Percentiles rank a stretch among this genome's conserved stretches.
These are phyloP conservation scores for Cataglyphis albicans DNA, from an alignment of 2,888 invertebrate species.

Conservation along the genomic window DNA sequence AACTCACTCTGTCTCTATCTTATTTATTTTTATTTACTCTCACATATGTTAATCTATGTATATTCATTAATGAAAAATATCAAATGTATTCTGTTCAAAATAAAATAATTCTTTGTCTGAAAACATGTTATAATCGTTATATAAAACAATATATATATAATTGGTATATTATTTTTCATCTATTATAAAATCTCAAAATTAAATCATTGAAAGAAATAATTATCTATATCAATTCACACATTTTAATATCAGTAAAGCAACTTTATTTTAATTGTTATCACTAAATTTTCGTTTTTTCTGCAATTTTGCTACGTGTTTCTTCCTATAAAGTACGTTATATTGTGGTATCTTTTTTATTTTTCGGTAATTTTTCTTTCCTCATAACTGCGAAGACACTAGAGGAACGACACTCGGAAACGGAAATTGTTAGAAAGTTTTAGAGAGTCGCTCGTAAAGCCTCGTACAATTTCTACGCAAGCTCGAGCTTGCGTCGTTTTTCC, in stretches of 20 bases:
- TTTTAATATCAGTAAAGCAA: background rate
- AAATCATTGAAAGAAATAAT: background rate
- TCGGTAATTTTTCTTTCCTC: slow-evolving; percentile 6
- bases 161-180: background rate
- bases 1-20: slow-evolving; percentile 35
- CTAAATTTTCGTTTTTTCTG: background rate
- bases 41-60: background rate
- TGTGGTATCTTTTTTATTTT: slow-evolving; percentile 3
- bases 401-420: slow-evolving; percentile 67
- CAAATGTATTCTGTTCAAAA: background rate
- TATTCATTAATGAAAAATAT: background rate
- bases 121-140: background rate
- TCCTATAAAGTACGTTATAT: background rate
- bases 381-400: slow-evolving; percentile 22
- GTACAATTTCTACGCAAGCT: slow-evolving; percentile 66
- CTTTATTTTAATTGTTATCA: background rate
- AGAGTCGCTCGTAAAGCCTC: slow-evolving; percentile 60
- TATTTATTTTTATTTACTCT: slow-evolving; percentile 29
- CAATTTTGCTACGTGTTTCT: background rate
- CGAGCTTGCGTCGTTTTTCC: slow-evolving; percentile 56
- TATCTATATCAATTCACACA: background rate
- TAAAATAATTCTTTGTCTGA: background rate
- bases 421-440: slow-evolving; percentile 62
- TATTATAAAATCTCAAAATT: background rate
- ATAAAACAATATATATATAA: background rate